Conservation (phyloP, 2,797 vertebrate genomes). For the Manis javanica region DNA sequence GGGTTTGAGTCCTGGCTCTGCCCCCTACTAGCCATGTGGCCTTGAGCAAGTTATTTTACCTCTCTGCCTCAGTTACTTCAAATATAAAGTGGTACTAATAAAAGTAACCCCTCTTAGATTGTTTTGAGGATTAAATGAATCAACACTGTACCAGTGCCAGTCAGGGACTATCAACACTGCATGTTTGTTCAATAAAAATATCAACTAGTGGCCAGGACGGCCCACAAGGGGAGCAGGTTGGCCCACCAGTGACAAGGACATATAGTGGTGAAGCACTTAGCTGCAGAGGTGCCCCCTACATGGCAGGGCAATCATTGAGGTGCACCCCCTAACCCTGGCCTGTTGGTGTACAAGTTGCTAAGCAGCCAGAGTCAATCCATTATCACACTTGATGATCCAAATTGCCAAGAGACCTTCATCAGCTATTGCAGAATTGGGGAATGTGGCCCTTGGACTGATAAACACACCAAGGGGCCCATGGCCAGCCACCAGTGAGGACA, state of each 20-base stretch:
- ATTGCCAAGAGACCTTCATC: background rate
- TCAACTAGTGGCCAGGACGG: background rate
- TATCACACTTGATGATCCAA: background rate
- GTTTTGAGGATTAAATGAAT: background rate
- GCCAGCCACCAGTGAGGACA: background rate
- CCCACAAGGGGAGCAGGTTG: background rate
- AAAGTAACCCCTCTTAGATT: background rate
- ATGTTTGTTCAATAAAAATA: background rate
- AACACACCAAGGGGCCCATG: background rate
- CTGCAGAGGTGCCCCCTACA: background rate
- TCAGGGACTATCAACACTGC: background rate
- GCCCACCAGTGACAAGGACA: background rate
- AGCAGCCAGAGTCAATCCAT: background rate
- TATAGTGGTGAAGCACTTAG: background rate
- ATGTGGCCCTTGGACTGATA: background rate
- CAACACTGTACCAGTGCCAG: background rate
- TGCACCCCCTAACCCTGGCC: too few species aligned
- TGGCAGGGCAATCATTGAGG: background rate
- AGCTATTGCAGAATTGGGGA: background rate
- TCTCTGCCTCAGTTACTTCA: constrained; percentile 4
- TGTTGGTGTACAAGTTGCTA: background rate
- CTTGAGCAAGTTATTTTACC: background rate
- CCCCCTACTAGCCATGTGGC: background rate
- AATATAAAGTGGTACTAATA: background rate
- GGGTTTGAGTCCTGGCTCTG: background rate